Percentiles rank a stretch among this genome's conserved stretches.
phyloP scores from a whole-genome alignment of 2,113 vertebrate species.

The Rhipidura dahli region DNA sequence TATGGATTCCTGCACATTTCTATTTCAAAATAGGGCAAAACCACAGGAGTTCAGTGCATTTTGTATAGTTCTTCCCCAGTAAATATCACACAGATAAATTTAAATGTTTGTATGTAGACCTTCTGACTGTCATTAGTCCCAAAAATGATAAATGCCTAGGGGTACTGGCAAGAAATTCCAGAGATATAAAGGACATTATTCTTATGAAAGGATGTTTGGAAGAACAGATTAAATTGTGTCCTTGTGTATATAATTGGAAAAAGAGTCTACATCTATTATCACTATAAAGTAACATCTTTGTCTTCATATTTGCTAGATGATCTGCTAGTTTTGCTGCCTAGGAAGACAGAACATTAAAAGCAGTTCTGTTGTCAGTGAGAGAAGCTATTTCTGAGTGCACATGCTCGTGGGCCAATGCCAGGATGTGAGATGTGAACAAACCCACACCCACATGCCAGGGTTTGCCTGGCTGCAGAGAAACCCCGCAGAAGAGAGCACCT shows the following conservation, averaged over 20 bases:
- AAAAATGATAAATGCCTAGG: conserved; percentile 37
- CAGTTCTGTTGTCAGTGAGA: background rate
- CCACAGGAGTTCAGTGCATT: background rate
- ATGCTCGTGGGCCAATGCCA: background rate
- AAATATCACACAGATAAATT: conserved; percentile 2
- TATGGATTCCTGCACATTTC: background rate
- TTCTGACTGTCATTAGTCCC: conserved; percentile 3
- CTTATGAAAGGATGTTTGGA: background rate
- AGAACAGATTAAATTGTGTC: conserved; percentile 22
- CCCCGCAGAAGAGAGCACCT: background rate
- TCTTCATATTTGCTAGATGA: background rate
- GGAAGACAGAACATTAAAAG: background rate
- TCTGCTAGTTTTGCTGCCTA: background rate
- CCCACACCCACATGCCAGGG: fast-evolving
- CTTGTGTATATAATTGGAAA: conserved; percentile 5
- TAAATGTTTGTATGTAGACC: conserved; percentile 23
- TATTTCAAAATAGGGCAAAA: background rate
- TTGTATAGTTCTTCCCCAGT: background rate
- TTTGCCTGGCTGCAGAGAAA: background rate
- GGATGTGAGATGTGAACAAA: background rate
- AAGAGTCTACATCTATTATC: conserved; percentile 11
- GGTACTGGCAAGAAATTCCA: conserved; percentile 3
- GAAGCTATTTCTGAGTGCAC: background rate
- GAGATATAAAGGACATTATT: conserved; percentile 12
- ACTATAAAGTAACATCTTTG: conserved; percentile 7